Conservation (phyloP, 2,113 vertebrate species). For the Hydrolagus affinis region DNA sequence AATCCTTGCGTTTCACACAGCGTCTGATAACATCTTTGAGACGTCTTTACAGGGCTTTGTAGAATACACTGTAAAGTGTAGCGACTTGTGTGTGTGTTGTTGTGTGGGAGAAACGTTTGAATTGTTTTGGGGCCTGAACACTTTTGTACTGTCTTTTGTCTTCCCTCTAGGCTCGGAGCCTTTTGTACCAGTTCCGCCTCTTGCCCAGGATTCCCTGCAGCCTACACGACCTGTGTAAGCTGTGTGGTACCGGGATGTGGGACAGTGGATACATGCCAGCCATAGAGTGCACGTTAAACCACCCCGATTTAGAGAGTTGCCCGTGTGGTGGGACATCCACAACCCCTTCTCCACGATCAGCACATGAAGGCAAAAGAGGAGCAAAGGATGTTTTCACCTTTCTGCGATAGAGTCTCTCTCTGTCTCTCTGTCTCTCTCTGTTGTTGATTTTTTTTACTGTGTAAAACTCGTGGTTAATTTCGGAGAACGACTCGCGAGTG, state of each 20-base stretch:
- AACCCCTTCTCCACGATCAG: constrained; percentile 50
- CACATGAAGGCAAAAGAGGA: constrained; percentile 55
- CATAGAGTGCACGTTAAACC: constrained; percentile 86
- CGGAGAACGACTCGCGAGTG: background rate
- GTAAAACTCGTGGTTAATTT: background rate
- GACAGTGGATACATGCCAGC: constrained; percentile 91
- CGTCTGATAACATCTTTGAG: too few relatives aligned
- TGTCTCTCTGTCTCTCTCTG: background rate
- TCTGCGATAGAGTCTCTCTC: constrained; percentile 61
- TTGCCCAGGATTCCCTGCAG: constrained; percentile 87
- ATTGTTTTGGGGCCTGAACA: background rate
- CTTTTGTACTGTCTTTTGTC: constrained; percentile 28
- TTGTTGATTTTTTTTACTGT: background rate
- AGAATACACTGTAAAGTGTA: too few relatives aligned
- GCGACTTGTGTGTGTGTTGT: too few relatives aligned
- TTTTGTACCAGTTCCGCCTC: constrained; percentile 93
- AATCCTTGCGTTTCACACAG: background rate
- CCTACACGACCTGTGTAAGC: constrained; percentile 83
- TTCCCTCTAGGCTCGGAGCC: constrained; percentile 72
- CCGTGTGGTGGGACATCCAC: constrained; percentile 77
- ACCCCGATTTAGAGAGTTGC: constrained; percentile 74
- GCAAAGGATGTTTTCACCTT: constrained; percentile 78
- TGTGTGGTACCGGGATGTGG: constrained; percentile 93
- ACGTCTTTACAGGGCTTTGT: too few relatives aligned
- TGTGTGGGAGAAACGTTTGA: too few relatives aligned